Conservation (phyloP, 2,797 vertebrate genomes). For the Meriones psammophilus region DNA sequence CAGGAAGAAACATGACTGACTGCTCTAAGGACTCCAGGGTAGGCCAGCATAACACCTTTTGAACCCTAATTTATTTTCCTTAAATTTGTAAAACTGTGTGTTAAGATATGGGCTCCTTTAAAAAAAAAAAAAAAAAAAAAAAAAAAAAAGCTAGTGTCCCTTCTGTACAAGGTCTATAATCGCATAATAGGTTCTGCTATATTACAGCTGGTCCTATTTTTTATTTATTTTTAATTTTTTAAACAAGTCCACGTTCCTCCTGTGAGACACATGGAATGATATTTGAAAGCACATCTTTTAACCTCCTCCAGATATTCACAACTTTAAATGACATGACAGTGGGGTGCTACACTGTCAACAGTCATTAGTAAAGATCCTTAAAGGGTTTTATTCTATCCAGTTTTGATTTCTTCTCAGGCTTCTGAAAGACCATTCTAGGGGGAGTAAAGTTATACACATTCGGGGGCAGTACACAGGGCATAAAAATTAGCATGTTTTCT, state of each 20-base stretch:
- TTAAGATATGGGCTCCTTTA: constrained; percentile 58
- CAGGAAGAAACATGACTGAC: not conserved
- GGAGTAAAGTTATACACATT: constrained; percentile 21
- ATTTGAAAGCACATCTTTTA: constrained; percentile 71
- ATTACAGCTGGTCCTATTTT: constrained; percentile 30
- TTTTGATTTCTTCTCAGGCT: not conserved
- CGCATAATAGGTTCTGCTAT: constrained; percentile 69
- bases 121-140: too few species aligned
- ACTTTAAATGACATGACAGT: constrained; percentile 56
- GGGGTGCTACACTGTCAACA: constrained; percentile 16
- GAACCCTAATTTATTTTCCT: constrained; percentile 70
- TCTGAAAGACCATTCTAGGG: not conserved
- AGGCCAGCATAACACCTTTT: constrained; percentile 47
- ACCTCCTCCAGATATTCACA: constrained; percentile 56
- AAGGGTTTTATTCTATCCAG: constrained; percentile 41
- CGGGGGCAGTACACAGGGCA: not conserved
- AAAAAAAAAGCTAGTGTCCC: not conserved
- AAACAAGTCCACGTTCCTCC: constrained; percentile 37
- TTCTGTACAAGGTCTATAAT: constrained; percentile 71
- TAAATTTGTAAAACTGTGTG: constrained; percentile 79
- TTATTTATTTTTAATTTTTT: not conserved
- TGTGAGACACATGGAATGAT: constrained; percentile 38
- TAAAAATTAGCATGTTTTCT: constrained; percentile 54
- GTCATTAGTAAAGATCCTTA: constrained; percentile 55
- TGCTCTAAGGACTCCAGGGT: not conserved